A percentile compares a stretch with the other conserved stretches of the same genome.
phyloP scores from a whole-genome alignment of 1,140 invertebrate species.

The Portunus trituberculatus region DNA sequence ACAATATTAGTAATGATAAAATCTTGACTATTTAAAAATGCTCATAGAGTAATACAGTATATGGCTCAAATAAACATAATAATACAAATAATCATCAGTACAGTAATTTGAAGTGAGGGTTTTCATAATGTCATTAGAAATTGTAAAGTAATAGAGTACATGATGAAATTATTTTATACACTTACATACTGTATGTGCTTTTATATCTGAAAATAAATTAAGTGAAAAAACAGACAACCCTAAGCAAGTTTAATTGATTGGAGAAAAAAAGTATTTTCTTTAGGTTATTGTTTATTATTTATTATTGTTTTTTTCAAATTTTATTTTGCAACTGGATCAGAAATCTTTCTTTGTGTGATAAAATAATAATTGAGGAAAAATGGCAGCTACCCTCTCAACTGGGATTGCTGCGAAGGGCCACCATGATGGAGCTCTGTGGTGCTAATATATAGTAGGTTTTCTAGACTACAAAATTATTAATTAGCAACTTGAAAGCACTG shows the following conservation, averaged over 20 bases:
- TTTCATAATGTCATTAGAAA: not conserved
- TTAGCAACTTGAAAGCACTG: no score
- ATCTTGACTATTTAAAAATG: not conserved
- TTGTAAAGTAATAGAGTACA: not conserved
- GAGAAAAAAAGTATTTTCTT: not conserved
- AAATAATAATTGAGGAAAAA: no score
- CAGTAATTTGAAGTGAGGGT: not conserved
- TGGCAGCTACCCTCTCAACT: no score
- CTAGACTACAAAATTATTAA: no score
- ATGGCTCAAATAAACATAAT: not conserved
- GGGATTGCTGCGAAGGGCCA: no score
- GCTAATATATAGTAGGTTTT: no score
- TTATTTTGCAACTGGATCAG: no score
- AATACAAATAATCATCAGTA: not conserved
- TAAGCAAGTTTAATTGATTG: not conserved
- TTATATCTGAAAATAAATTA: not conserved
- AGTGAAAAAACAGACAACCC: not conserved
- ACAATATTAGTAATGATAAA: not conserved
- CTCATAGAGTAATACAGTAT: not conserved
- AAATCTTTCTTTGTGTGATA: no score
- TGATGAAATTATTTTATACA: not conserved
- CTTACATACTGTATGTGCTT: not conserved
- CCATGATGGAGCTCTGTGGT: no score
- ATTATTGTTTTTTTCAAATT: no score
- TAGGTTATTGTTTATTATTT: no score